Base-by-base conservation (phyloP, 2,888 invertebrate genomes). In the Amphimallon solstitiale region DNA sequence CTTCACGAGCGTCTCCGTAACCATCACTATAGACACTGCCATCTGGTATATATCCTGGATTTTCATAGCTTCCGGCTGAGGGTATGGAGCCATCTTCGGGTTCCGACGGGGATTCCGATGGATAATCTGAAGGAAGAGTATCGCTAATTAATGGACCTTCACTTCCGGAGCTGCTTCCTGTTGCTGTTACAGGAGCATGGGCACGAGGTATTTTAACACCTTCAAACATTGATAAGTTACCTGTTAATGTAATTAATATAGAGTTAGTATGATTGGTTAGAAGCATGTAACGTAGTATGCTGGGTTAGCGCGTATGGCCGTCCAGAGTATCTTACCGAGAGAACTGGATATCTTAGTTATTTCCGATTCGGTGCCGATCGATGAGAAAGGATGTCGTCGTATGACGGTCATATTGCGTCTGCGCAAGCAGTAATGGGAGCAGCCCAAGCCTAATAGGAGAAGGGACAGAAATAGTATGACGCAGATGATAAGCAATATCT, bases 201-300 rank as follows among this genome's bases (percentile, higher is more conserved):
- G 93, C 95, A 21, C 95, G 88, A 0, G 96, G 96, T 66, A 96
- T 96, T 83, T 94, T 95, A 66, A 96, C 88, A 54, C 93, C 93
- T 84, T 91, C 89, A 77, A 92, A 91, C 83, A 88, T 86, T 15
- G 88, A 88, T 60, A 88, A 83, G 72, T 87, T 86, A 61, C 81
- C 83, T 83, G 71, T 54, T 76, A 75, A 63, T 62, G 15, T 66
- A 66, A 66, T 66, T 63, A 63, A 56, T 66, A 52, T 35, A 34
- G 45, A 56, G 66, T 63, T 63, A 63, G 66, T 66, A 54, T 59
- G 54, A 59, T 43, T 40, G 14, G 62, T 62, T 68, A 65, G 65
- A 56, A 43, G 63, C 49, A 52, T 65, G 46, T 29, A 29, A 29
- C 29, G 29, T 29, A 29, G n/a, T n/a, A 29, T 46, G 45, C 43